Conservation (phyloP, 2,113 vertebrate species). For the Oreochromis niloticus region DNA sequence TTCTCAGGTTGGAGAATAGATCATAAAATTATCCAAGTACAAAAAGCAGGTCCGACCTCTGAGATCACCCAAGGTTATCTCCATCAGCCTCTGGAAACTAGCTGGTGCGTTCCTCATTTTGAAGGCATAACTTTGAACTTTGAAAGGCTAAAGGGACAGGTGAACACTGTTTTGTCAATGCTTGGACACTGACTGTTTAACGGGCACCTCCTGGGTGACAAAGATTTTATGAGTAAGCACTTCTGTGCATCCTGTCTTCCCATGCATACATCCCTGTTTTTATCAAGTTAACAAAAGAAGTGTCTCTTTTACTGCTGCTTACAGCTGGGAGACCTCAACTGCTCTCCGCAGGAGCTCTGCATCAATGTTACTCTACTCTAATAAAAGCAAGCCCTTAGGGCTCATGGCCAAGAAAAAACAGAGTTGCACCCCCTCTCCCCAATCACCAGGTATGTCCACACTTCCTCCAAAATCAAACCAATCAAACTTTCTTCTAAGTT, state of each 20-base stretch:
- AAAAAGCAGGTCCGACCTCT: background rate
- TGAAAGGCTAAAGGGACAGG: background rate
- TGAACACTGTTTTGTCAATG: background rate
- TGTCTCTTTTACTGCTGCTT: background rate
- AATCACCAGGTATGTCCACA: background rate
- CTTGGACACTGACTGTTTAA: background rate
- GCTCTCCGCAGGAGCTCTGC: background rate
- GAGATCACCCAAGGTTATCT: background rate
- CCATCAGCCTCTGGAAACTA: background rate
- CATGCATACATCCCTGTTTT: background rate
- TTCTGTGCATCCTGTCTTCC: background rate
- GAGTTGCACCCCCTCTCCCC: background rate
- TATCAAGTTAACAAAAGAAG: background rate
- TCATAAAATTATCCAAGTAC: background rate
- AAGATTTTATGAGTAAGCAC: background rate
- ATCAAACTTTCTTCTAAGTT: background rate
- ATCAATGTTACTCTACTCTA: rapidly evolving
- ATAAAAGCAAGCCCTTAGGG: background rate
- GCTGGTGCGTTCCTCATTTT: background rate
- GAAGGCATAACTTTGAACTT: background rate
- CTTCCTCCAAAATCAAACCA: background rate
- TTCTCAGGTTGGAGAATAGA: background rate
- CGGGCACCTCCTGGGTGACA: background rate
- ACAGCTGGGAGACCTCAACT: background rate
- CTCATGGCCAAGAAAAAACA: no score